Conservation (phyloP, 2,113 vertebrate genomes). For the Forbesichthys papilliferus region DNA sequence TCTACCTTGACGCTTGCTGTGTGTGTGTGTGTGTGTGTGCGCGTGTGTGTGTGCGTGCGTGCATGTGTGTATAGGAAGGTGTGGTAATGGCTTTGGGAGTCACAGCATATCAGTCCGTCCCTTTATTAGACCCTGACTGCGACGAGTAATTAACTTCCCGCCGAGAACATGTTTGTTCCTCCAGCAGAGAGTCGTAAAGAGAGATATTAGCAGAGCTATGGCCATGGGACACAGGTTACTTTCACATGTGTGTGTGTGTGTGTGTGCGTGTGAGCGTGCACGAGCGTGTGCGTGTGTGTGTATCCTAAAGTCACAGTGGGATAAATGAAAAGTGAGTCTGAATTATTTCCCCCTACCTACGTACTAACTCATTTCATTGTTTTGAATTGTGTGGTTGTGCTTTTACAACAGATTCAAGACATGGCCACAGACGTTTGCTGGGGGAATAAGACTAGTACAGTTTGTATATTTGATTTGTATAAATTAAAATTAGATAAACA, state of each 20-base stretch:
- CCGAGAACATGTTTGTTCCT: slow-evolving; percentile 62
- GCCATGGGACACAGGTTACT: slow-evolving; percentile 44
- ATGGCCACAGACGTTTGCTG: too few relatives aligned
- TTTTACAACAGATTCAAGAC: too few relatives aligned
- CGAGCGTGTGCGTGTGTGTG: background rate
- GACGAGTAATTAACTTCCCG: slow-evolving; percentile 70
- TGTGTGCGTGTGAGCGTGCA: slow-evolving; percentile 17
- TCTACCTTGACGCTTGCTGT: slow-evolving; percentile 3
- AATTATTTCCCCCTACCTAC: too few relatives aligned
- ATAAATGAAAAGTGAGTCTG: too few relatives aligned
- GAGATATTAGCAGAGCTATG: slow-evolving; percentile 31
- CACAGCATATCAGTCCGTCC: slow-evolving; percentile 54
- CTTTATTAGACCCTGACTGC: slow-evolving; percentile 68
- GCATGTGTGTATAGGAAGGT: background rate
- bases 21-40: background rate
- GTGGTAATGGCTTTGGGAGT: slow-evolving; percentile 64
- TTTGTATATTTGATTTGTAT: too few relatives aligned
- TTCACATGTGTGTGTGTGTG: slow-evolving; percentile 31
- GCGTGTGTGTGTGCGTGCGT: background rate
- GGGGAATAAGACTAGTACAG: too few relatives aligned
- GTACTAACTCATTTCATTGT: too few relatives aligned
- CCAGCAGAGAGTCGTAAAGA: slow-evolving; percentile 52
- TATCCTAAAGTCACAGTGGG: background rate
- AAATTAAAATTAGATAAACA: too few relatives aligned
- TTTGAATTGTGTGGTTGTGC: too few relatives aligned